Percentiles rank a stretch among this genome's conserved stretches.
phyloP scores from a whole-genome alignment of 2,888 invertebrate species.

The Hedychridium roseum region DNA sequence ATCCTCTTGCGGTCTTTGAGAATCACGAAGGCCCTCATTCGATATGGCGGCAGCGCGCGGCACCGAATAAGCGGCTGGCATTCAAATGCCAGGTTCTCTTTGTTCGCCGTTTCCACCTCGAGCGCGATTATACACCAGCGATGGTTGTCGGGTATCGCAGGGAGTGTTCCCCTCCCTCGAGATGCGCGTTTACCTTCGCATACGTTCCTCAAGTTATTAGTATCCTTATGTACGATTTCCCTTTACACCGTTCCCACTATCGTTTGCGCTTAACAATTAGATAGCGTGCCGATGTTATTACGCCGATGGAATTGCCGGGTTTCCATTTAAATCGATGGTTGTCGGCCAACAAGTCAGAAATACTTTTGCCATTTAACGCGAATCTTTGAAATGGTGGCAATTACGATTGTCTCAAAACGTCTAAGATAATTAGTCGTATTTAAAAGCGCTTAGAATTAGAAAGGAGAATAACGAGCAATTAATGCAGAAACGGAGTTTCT shows the following conservation, averaged over 20 bases:
- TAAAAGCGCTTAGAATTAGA: no score
- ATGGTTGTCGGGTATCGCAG: slow-evolving; percentile 17
- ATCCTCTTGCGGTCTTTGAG: slow-evolving; percentile 16
- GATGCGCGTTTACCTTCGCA: no score
- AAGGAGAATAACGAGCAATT: no score
- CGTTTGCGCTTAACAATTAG: slow-evolving; percentile 25
- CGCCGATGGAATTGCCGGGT: slow-evolving; percentile 7
- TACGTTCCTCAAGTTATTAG: no score
- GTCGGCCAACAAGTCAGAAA: slow-evolving; percentile 1
- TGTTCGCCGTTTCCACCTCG: slow-evolving; percentile 37
- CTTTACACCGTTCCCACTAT: neutral
- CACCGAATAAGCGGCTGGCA: slow-evolving; percentile 35
- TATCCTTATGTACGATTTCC: neutral
- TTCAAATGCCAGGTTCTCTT: slow-evolving; percentile 55
- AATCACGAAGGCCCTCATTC: slow-evolving; percentile 30
- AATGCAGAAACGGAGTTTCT: no score
- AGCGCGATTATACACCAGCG: slow-evolving; percentile 30
- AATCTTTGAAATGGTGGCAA: no score
- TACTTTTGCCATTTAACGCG: no score
- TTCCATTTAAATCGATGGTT: slow-evolving; percentile 20
- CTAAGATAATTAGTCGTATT: no score
- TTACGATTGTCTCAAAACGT: no score
- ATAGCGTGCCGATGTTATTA: slow-evolving; percentile 11
- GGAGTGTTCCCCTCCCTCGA: slow-evolving; percentile 13
- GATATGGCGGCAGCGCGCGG: slow-evolving; percentile 4